These are phyloP conservation scores for Drosophila greeni DNA, from an alignment of 2,888 invertebrate species.

Conservation along the genomic window DNA sequence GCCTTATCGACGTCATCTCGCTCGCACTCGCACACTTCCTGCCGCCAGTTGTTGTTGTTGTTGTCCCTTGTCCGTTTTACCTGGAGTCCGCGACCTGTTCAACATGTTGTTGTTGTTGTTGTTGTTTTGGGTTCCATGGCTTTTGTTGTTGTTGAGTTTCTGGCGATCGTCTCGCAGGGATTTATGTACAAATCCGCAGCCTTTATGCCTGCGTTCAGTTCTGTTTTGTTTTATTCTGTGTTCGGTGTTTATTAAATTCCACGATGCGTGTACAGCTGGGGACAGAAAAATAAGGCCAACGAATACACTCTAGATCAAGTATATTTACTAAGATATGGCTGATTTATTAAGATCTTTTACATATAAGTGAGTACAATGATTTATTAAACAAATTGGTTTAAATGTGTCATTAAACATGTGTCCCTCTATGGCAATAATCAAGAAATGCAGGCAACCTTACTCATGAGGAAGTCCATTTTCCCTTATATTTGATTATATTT, in stretches of 20 bases:
- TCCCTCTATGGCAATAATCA: neutral
- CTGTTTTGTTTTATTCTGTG: conserved; percentile 57
- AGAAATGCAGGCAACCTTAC: neutral
- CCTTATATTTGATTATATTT: conserved; percentile 12
- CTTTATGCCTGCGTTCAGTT: conserved; percentile 50
- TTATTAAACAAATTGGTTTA: neutral
- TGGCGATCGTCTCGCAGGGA: conserved; percentile 59
- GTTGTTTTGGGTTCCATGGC: conserved; percentile 17
- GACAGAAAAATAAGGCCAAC: neutral
- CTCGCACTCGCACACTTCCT: conserved; percentile 49
- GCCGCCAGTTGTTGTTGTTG: conserved; percentile 28
- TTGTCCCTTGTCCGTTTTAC: conserved; percentile 41
- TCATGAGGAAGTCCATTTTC: conserved; percentile 3
- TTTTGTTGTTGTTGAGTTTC: conserved; percentile 24
- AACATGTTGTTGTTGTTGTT: conserved; percentile 51
- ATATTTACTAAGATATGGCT: neutral
- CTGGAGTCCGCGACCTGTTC: conserved; percentile 63
- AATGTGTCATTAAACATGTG: neutral
- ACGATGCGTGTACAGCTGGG: conserved; percentile 38
- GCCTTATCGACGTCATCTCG: conserved; percentile 46
- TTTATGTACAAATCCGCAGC: conserved; percentile 56
- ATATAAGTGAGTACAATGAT: neutral
- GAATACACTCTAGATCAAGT: neutral
- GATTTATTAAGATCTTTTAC: neutral
- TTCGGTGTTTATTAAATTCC: conserved; percentile 67